Base-by-base conservation (phyloP, 2,888 invertebrate genomes). In the Scaptomyza reducta region DNA sequence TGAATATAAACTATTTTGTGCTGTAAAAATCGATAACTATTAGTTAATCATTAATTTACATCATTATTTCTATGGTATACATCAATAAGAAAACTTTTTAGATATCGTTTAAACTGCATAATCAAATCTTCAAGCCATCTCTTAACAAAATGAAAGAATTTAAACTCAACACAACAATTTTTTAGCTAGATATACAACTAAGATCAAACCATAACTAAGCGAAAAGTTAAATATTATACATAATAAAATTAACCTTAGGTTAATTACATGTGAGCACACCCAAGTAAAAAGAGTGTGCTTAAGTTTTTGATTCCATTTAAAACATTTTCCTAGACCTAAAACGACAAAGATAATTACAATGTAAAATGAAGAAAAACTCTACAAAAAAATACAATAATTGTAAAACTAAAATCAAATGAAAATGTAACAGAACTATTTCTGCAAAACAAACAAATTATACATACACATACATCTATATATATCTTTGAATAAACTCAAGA, bases 401-500 rank as follows among this genome's bases (percentile, higher is more conserved):
- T 82, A 85, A 77, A 77, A 79, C 64, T 73, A 63, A 63, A 58
- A 38, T 38, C 38, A 38, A 40, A 40, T 40, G 16, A 38, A 53
- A 71, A 69, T 54, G 66, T 56, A 75, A 68, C 74, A 87, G 83
- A 86, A 70, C 72, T 77, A 87, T 88, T 85, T 84, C 82, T 79
- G 80, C 35, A 69, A 40, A 40, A 58, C 50, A 73, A 72, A 45
- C 66, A 76, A 83, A 80, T 87, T 87, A 79, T 79, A 77, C 76
- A 79, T 71, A 83, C 69, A 85, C 55, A 54, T 64, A 59, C 41
- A 69, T 54, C 59, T 62, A 78, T 83, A 69, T 54, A 63, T 62
- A 78, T 83, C 87, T 85, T 86, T 88, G 80, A 89, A 88, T 83
- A 89, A 88, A 88, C 79, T 89, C 78, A 75, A 88, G 77, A 89